phyloP scores from a whole-genome alignment of 2,797 vertebrate species.

The Enteromius anoplus region DNA sequence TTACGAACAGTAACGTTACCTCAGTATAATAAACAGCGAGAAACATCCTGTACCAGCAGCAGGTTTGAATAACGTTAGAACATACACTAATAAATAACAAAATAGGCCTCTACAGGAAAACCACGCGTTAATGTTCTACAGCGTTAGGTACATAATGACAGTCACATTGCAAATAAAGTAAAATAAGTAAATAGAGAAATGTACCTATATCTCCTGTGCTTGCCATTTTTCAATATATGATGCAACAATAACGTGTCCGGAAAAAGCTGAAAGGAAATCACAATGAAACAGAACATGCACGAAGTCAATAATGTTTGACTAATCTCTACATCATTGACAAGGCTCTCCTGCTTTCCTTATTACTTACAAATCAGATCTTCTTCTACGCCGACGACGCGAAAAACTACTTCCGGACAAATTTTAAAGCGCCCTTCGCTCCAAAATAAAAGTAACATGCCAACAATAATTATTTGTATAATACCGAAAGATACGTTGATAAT shows the following conservation, averaged over 20 bases:
- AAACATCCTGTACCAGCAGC: neutral
- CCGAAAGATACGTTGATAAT: neutral
- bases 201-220: slow-evolving; percentile 79
- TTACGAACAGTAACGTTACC: neutral
- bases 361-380: slow-evolving; percentile 5
- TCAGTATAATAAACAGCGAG: neutral
- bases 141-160: neutral
- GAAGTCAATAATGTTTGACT: neutral
- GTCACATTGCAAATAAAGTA: neutral
- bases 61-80: neutral
- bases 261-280: slow-evolving; percentile 59
- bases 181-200: neutral
- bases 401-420: slow-evolving; percentile 20
- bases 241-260: slow-evolving; percentile 88
- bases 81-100: neutral
- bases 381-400: neutral
- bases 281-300: slow-evolving; percentile 8
- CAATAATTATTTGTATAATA: neutral
- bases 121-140: neutral
- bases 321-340: neutral
- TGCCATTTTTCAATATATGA: slow-evolving; percentile 83
- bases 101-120: neutral
- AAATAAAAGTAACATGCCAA: slow-evolving; percentile 42
- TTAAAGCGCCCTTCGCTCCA: neutral
- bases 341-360: accelerated